Base-by-base conservation (phyloP, 2,888 invertebrate genomes). In the Amorpha juglandis region DNA sequence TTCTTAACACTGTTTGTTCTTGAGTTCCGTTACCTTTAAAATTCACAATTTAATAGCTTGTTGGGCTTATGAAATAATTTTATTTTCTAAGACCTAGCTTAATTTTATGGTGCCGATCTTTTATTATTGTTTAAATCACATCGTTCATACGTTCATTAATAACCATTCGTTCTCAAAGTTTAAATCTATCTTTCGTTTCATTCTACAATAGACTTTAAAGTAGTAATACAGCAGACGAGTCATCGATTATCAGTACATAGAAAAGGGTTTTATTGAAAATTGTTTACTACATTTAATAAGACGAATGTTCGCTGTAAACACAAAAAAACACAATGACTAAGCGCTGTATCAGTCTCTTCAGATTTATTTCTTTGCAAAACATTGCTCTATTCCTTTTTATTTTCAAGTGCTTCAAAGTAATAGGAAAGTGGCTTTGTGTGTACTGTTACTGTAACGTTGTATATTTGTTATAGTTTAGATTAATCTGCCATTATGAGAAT, bases 201-300 rank as follows among this genome's bases (percentile, higher is more conserved):
- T 38, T 7, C 8, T 6, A 27, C 27, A 38, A 38, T 38, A 9
- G 1, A 38, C 38, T 9, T 38, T 38, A 1, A 7, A 6, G 38
- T 9, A 38, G 38, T 2, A 9, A 38, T 2, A 9, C 2, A 38
- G 8, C 7, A 16, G 4, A n/a, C 14, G 6, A n/a, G n/a, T 48
- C 1, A n/a, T 48, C 48, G 16, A 16, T 48, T 16, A 48, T 6
- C 6, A 14, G 48, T 16, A 55, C n/a, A 16, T 9, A 14, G 35
- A 9, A 11, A 55, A 55, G n/a, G 16, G 9, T n/a, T 55, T n/a
- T 38, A 55, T 35, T 35, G 16, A 55, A 38, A 16, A 55, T 16
- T 55, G 33, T 55, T 55, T 55, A 55, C 55, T 16, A 38, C 16
- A 55, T 55, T 55, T 19, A 55, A 38, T 38, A 55, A 16, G 0